These are phyloP conservation scores for Trogon surrucura DNA, from an alignment of 2,113 vertebrate genomes.

Conservation along the genomic window DNA sequence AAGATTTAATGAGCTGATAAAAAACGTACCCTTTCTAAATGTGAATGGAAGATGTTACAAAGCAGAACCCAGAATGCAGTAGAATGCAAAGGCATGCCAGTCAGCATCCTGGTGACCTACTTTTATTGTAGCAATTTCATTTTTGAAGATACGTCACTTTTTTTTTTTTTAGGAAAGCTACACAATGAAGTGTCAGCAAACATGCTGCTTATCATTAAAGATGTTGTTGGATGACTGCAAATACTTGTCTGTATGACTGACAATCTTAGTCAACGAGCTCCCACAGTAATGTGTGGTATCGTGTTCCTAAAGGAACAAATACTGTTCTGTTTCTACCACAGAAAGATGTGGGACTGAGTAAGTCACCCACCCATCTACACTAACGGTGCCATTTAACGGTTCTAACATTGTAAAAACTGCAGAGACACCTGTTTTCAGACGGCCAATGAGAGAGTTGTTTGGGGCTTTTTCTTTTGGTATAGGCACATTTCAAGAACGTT, in stretches of 20 bases:
- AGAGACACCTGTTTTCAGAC: neutral
- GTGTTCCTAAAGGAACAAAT: neutral
- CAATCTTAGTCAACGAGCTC: neutral
- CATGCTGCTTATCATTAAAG: constrained; percentile 54
- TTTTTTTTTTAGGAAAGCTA: constrained; percentile 13
- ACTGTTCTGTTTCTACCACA: neutral
- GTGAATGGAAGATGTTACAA: constrained; percentile 23
- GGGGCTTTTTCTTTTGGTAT: neutral
- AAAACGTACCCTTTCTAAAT: constrained; percentile 19
- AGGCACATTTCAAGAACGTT: neutral
- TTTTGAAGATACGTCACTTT: constrained; percentile 45
- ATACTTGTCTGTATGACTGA: constrained; percentile 22
- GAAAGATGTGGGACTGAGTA: neutral
- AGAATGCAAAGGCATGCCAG: constrained; percentile 21
- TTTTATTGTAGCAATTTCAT: constrained; percentile 59
- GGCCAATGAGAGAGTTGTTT: neutral
- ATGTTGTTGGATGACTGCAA: constrained; percentile 20
- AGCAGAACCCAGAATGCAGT: constrained; percentile 32
- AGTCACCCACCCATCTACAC: neutral
- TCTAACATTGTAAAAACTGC: neutral
- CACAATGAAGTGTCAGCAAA: constrained; percentile 71
- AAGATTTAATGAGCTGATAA: neutral
- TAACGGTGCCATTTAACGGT: neutral
- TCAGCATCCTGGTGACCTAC: constrained; percentile 77
- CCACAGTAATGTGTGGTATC: neutral